Base-by-base conservation (phyloP, 2,113 vertebrate genomes). In the Dermatemys mawii region DNA sequence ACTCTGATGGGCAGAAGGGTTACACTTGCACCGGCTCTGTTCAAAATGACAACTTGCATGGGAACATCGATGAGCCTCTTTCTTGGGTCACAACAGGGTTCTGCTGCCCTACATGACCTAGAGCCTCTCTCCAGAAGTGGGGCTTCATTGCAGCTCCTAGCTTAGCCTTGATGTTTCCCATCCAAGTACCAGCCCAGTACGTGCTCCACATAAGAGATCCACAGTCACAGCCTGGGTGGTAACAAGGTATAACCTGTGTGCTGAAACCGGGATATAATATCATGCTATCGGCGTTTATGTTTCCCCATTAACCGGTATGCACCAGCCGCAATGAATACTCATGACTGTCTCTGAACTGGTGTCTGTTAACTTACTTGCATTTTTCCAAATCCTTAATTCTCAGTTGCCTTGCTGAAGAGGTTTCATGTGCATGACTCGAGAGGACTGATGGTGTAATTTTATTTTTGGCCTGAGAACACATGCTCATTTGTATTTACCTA, bases 141-240 rank as follows among this genome's bases (percentile, higher is more conserved):
- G 63, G 54, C 27, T 73, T 85, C 27, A 89, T 89, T 60, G 87
- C 32, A 92, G 51, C 70, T 83, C 38, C 50, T 70, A 11, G 88
- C 78, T 89, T 73, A 73, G 70, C 84, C 90, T 32, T 73, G 85
- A 32, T 13, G 22, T 32, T 2, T 67, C 35, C 90, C 35, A 27
- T 8, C 29, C 53, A 5, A 26, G 35, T 12, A 49, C 29, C 54
- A 70, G 60, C 53, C 2, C 12, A 51, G 75, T 27, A 55, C 79
- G 4, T 0, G 17, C 2, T 0, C 24, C 0, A 44, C 32, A 11
- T 0, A 0, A 88, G n/a, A 82, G 32, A 63, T 76, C n/a, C 1
- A 32, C 21, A 13, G 22, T 48, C 85, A 50, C 4, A 1, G 1
- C 29, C 86, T 0, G 0, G 75, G 60, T 10, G 8, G 26, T 4